Percentiles rank a stretch among this genome's conserved stretches.
phyloP scores from a whole-genome alignment of 2,113 vertebrate species.

The Malurus alboscapulatus region DNA sequence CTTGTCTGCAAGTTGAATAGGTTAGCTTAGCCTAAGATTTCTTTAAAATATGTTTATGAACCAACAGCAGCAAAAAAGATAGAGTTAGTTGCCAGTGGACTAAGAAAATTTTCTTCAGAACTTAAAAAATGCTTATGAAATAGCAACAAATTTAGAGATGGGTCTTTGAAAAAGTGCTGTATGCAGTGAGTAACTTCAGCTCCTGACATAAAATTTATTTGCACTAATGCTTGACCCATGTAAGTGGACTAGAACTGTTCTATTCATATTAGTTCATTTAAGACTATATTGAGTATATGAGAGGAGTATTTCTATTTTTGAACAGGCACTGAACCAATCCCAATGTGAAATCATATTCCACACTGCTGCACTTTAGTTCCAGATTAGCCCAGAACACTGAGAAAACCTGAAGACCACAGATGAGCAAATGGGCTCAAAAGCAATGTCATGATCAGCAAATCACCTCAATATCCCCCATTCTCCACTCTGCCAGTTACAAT shows the following conservation, averaged over 20 bases:
- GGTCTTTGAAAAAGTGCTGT: neutral
- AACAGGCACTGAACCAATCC: neutral
- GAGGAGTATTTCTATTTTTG: neutral
- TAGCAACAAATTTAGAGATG: neutral
- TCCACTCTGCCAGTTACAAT: neutral
- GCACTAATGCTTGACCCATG: neutral
- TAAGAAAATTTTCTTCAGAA: neutral
- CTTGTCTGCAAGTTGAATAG: neutral
- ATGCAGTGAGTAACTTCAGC: neutral
- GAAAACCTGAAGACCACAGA: neutral
- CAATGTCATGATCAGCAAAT: neutral
- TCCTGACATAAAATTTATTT: neutral
- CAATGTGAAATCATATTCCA: neutral
- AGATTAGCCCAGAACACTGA: neutral
- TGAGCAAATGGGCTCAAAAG: neutral
- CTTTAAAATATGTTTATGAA: neutral
- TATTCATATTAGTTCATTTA: neutral
- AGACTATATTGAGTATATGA: neutral
- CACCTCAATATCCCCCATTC: neutral
- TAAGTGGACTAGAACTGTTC: neutral
- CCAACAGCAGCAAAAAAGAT: neutral
- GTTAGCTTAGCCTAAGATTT: neutral
- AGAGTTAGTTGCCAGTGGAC: neutral
- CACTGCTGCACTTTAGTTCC: neutral
- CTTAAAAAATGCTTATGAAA: neutral